Base-by-base conservation (phyloP, 2,888 invertebrate genomes). In the Ormyrus thymus region DNA sequence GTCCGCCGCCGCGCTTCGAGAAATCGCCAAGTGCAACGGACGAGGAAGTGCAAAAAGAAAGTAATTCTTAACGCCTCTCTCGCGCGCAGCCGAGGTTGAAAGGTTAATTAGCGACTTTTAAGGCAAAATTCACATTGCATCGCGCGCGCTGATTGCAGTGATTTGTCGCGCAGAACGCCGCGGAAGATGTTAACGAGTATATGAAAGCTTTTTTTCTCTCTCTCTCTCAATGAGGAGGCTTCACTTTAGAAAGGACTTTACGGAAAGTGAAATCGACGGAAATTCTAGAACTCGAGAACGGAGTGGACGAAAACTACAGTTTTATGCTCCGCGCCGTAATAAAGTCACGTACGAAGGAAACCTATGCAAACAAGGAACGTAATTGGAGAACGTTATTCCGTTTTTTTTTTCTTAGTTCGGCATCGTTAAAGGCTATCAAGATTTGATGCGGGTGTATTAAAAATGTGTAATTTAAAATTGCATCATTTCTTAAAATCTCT, bases 211-310 rank as follows among this genome's bases (percentile, higher is more conserved):
- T 29, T 29, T 29, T 29, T n/a, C n/a, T n/a, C n/a, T n/a, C n/a
- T n/a, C 4, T 29, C 4, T 29, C 29, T 29, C 29, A 3, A 29
- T 29, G 29, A 29, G 29, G 10, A 43, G 8, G 4, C 4, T 69
- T 56, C 59, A 55, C 58, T 73, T 73, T 73, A 65, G 64, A 73
- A 65, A 65, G 73, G 73, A 73, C 43, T 64, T 11, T 29, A 46
- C 48, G 6, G 58, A 66, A 74, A 66, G 74, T 74, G 74, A 74
- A 74, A 71, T 71, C 71, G 71, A n/a, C n/a, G 51, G 59, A 53
- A 62, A 65, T 65, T 56, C 58, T 66, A 66, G 74, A 66, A 13
- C 58, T 11, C 43, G 29, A 3, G 45, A 15, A 43, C 0, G n/a
- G 6, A 29, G 29, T 53, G 7, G 10, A 50, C 58, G 70, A 70